Evolutionary conservation across 2,113 vertebrate species (phyloP).

Genomic region (Accipiter virgatus): DNA sequence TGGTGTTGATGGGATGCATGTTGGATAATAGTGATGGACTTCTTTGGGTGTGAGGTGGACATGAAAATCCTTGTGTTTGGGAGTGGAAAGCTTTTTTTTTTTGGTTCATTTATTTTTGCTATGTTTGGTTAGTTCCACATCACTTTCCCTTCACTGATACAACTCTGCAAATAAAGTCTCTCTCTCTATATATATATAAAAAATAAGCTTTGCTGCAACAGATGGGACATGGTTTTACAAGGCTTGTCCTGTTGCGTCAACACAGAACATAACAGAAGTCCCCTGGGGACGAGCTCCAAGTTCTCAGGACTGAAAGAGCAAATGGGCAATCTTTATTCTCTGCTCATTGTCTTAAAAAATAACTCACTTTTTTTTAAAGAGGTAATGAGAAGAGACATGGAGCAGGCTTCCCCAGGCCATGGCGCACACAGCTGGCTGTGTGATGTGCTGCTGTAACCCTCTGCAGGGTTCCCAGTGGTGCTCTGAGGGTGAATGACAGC

Average conservation of each 20-base stretch:
- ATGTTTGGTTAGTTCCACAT: neutral
- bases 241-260: neutral
- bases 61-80: neutral
- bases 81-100: neutral
- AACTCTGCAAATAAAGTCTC: neutral
- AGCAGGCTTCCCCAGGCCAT: neutral
- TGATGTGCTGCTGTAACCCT: neutral
- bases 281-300: neutral
- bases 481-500: neutral
- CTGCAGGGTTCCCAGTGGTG: neutral
- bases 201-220: neutral
- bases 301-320: neutral
- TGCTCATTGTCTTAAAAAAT: slow-evolving; percentile 25
- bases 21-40: neutral
- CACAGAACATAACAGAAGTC: neutral
- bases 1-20: neutral
- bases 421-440: neutral
- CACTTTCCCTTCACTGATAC: neutral
- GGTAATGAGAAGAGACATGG: neutral
- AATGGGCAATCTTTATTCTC: neutral
- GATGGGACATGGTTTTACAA: neutral
- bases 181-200: neutral
- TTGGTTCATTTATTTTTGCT: neutral
- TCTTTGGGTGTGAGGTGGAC: neutral
- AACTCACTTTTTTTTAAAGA: neutral